Percentiles rank a stretch among this genome's conserved stretches.
phyloP scores from a whole-genome alignment of 2,888 invertebrate species.

The Diadegma fenestrale region DNA sequence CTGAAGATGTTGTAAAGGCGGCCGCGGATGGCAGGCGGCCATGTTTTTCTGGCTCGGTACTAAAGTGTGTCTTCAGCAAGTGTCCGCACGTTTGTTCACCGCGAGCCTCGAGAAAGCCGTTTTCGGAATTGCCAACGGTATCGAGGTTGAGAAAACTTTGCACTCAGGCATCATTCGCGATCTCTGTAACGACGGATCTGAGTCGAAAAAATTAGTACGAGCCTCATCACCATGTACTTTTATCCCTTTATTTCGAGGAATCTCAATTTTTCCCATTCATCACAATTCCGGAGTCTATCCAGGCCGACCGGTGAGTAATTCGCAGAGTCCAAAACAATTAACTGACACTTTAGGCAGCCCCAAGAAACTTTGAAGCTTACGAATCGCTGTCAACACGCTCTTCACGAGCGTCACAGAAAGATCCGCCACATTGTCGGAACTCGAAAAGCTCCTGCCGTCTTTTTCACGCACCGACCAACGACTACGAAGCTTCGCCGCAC shows the following conservation, averaged over 20 bases:
- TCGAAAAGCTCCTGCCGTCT: neutral
- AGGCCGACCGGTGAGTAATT: neutral
- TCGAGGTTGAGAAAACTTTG: neutral
- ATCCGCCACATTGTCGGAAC: neutral
- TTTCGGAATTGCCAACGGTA: slow-evolving; percentile 6
- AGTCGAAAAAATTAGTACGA: neutral
- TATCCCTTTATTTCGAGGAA: slow-evolving; percentile 23
- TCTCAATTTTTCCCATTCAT: neutral
- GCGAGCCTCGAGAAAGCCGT: neutral
- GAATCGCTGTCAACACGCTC: neutral
- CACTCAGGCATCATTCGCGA: slow-evolving; percentile 51
- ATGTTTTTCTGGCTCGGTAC: slow-evolving; percentile 70
- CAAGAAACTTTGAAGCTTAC: neutral
- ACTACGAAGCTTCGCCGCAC: slow-evolving; percentile 13
- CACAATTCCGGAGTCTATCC: neutral
- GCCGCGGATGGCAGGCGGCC: slow-evolving; percentile 81
- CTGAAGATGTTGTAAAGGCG: slow-evolving; percentile 76
- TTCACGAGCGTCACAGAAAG: neutral
- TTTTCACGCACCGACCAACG: slow-evolving; percentile 21
- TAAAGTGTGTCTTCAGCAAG: slow-evolving; percentile 9
- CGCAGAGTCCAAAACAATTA: slow-evolving; percentile 20
- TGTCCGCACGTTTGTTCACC: neutral
- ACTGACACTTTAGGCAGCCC: slow-evolving; percentile 33
- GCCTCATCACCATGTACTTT: slow-evolving; percentile 25
- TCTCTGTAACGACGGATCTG: neutral